Evolutionary conservation across 2,797 vertebrate genomes (phyloP), one percentile per base, ranked within the genome.

Genomic region (Sorex maritimensis): DNA sequence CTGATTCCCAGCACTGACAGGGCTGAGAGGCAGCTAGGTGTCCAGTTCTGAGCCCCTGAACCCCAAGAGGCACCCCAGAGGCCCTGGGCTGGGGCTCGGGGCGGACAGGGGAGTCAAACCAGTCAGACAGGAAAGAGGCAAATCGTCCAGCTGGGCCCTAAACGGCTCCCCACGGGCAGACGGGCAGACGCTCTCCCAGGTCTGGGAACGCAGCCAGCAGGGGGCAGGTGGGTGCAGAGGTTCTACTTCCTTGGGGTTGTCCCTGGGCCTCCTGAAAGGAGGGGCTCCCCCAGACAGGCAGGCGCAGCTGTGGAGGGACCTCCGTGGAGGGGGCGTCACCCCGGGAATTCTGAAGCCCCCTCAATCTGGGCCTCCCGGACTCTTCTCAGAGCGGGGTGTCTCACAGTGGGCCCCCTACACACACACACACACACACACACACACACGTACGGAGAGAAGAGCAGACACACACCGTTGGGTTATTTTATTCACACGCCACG

Each of bases 401-500:
- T 49, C 86, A 52, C 52, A 15, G 30, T 4, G 13, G 7, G 0
- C 34, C n/a, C 26, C 30, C 46, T 44, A 23, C 73, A 44, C 41
- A 44, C 41, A 12, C 2, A 5, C 90, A 4, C 2, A 7, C 4
- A 2, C 41, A 24, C 34, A 11, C 71, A 63, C 68, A 41, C 2
- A 7, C 4, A 2, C 41, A 24, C 34, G 6, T 55, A 63, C 68
- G 34, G 19, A 80, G 0, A 90, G 15, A 34, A 75, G 75, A 86
- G 30, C 2, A 1, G 63, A 93, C 78, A 88, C 81, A 17, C 55
- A 90, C 83, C 28, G 89, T 65, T 5, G 80, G 75, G 85, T 97
- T 95, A 95, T 90, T 97, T 97, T 97, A 97, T 97, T 97, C 93
- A 95, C 93, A 92, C 85, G 84, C 44, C 46, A 67, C 28, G 10